Conservation (phyloP, 2,113 vertebrate species). For the Daubentonia madagascariensis region DNA sequence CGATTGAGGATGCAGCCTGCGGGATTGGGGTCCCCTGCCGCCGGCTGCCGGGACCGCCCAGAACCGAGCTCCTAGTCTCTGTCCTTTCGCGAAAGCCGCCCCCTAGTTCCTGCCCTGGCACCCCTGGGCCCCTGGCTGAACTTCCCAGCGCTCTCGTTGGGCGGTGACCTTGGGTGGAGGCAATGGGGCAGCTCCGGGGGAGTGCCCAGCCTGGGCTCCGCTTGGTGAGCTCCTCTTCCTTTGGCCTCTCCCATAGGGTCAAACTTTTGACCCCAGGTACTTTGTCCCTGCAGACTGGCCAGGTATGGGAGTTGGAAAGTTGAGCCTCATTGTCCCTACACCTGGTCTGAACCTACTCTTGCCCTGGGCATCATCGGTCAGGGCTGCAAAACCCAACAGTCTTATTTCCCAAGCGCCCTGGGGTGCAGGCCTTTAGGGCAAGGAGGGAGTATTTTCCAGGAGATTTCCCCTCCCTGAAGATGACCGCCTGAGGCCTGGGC, state of each 20-base stretch:
- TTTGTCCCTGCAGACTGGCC: neutral
- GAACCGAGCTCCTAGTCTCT: neutral
- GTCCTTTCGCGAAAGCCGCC: neutral
- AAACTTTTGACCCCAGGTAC: constrained; percentile 11
- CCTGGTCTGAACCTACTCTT: neutral
- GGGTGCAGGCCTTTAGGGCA: neutral
- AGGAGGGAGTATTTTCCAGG: neutral
- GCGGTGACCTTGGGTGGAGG: constrained; percentile 37
- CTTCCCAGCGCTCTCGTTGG: neutral
- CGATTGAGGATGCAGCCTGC: constrained; percentile 1
- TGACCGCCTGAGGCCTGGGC: neutral
- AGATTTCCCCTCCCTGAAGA: neutral
- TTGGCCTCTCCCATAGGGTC: constrained; percentile 12
- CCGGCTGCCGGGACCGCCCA: neutral
- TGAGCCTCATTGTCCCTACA: neutral
- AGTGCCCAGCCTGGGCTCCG: neutral
- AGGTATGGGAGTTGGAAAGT: neutral
- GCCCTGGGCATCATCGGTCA: neutral
- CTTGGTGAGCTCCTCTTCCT: neutral
- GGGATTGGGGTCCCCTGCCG: neutral
- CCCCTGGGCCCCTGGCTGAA: neutral
- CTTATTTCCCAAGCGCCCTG: neutral
- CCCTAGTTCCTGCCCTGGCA: neutral
- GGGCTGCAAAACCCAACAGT: neutral
- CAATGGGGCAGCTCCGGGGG: neutral